phyloP scores from a whole-genome alignment of 1,140 invertebrate species.

The Cyphomyrmex costatus region DNA sequence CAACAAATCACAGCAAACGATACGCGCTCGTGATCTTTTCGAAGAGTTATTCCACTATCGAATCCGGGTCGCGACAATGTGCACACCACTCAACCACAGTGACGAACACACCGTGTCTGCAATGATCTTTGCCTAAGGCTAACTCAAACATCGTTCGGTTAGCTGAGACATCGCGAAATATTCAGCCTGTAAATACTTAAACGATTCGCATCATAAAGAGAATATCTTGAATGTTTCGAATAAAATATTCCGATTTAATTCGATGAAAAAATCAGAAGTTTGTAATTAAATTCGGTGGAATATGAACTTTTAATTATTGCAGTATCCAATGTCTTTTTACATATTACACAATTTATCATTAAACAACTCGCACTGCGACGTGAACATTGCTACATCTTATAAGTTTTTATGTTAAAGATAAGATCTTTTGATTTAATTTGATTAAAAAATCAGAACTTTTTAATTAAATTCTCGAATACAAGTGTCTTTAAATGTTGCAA shows the following conservation, averaged over 20 bases:
- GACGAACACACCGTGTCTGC: conserved; percentile 63
- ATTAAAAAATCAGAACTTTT: background rate
- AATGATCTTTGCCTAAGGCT: conserved; percentile 74
- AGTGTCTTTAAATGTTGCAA: background rate
- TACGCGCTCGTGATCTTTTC: conserved; percentile 68
- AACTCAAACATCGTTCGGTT: conserved; percentile 44
- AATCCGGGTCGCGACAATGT: conserved; percentile 76
- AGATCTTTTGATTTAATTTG: background rate
- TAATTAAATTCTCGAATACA: background rate
- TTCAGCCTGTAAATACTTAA: background rate
- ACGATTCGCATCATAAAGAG: background rate
- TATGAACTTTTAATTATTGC: background rate
- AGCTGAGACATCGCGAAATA: conserved; percentile 20
- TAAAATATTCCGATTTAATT: background rate
- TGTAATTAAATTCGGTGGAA: background rate
- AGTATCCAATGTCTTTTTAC: background rate
- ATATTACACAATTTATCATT: background rate
- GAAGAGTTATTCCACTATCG: conserved; percentile 67
- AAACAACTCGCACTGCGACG: background rate
- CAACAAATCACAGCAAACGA: conserved; percentile 70
- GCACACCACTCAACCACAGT: conserved; percentile 9
- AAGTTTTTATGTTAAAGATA: background rate
- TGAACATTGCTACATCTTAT: background rate
- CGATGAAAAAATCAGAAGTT: background rate
- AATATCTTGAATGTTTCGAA: background rate